A percentile compares a stretch with the other conserved stretches of the same genome.
phyloP scores from a whole-genome alignment of 2,888 invertebrate genomes.

The Tinea semifulvella region DNA sequence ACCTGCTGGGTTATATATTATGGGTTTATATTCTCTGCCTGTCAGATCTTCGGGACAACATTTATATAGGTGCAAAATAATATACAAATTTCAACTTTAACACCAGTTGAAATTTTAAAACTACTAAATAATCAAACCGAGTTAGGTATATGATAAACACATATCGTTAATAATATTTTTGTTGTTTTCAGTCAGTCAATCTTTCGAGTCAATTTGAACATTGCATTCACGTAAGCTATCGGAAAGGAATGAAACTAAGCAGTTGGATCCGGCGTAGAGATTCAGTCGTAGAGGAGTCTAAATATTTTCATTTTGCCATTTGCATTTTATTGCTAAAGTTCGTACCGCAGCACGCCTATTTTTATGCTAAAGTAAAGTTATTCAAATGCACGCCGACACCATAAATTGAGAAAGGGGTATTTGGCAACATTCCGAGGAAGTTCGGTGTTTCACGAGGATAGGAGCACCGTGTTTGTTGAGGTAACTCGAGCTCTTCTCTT shows the following conservation, averaged over 20 bases:
- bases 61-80: too few relatives aligned
- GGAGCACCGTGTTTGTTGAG: slow-evolving; percentile 11
- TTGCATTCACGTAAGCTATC: too few relatives aligned
- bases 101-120: too few relatives aligned
- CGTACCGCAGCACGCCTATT: slow-evolving; percentile 56
- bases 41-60: too few relatives aligned
- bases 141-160: background rate
- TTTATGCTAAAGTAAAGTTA: slow-evolving; percentile 55
- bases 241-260: background rate
- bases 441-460: slow-evolving; percentile 12
- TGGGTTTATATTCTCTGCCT: too few relatives aligned
- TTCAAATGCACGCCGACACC: slow-evolving; percentile 57
- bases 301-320: slow-evolving; percentile 31
- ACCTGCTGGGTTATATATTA: too few relatives aligned
- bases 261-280: background rate
- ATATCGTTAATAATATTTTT: too few relatives aligned
- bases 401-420: slow-evolving; percentile 59
- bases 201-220: too few relatives aligned
- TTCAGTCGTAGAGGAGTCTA: slow-evolving; percentile 8
- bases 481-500: slow-evolving; percentile 1
- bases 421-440: slow-evolving; percentile 17
- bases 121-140: background rate
- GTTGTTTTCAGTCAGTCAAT: too few relatives aligned
- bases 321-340: slow-evolving; percentile 65
- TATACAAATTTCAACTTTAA: too few relatives aligned